Base-by-base conservation (phyloP, 2,888 invertebrate genomes). In the Pristionchus entomophagus region DNA sequence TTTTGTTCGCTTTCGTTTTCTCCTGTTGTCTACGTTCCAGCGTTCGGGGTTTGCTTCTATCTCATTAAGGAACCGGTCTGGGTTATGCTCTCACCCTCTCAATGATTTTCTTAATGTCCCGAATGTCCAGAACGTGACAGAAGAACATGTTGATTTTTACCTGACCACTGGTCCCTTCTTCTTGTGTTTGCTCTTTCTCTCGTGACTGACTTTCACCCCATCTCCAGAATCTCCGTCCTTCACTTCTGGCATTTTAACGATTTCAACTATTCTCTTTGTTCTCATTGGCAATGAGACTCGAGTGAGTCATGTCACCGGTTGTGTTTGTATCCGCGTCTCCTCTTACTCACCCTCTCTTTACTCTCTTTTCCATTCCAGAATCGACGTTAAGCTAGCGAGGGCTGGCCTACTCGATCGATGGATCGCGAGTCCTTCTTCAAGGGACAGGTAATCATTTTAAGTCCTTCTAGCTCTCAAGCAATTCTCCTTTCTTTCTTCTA, bases 371-470 rank as follows among this genome's bases (percentile, higher is more conserved):
- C 56, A 81, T 81, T 81, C 56, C 56, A 53, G 53, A 53, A 49
- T 78, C 49, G 49, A 26, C 49, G 29, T 32, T 29, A 45, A n/a
- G 56, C 35, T 56, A 81, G 78, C n/a, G 78, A 38, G 69, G 29
- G 17, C 29, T 62, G 62, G 62, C 62, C 62, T 62, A 62, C 73
- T 73, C 81, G 81, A 62, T 83, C 83, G 45, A 81, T 87, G 73
- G 89, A 89, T 85, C 89, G 89, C 53, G 89, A 89, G 82, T 78
- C 88, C 51, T 89, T 89, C 81, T 83, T 90, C 81, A 89, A 89
- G 86, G 87, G 88, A 19, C 89, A 89, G 87, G 89, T 89, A 45
- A 69, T 6, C n/a, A 69, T 10, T 38, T 69, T 17, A 1, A 56
- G 10, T n/a, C 26, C 5, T 8, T 3, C n/a, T 12, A 56, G 0